A percentile compares a stretch with the other conserved stretches of the same genome.
Conservation (phyloP, 2,113 vertebrate genomes). For the Siphamia tubifer region DNA sequence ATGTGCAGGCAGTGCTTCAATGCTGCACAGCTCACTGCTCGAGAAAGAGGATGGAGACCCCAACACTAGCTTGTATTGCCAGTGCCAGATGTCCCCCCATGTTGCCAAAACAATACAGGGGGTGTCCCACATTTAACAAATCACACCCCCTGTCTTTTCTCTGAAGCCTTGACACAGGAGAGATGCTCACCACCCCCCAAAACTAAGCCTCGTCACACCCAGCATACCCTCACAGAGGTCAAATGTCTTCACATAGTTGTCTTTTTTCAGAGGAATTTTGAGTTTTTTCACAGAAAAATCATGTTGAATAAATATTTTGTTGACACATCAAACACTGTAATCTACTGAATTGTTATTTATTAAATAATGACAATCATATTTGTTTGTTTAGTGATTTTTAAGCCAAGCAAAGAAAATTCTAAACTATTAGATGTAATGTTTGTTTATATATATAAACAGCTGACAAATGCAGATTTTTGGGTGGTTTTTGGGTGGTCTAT, state of each 20-base stretch:
- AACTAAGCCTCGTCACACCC: slow-evolving; percentile 31
- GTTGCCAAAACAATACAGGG: slow-evolving; percentile 76
- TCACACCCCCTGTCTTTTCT: slow-evolving; percentile 70
- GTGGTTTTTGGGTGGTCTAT: too few species aligned
- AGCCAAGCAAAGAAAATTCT: too few species aligned
- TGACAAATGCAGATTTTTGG: too few species aligned
- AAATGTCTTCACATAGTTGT: slow-evolving; percentile 53
- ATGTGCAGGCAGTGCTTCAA: slow-evolving; percentile 82
- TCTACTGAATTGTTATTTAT: too few species aligned
- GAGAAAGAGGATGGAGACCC: slow-evolving; percentile 75
- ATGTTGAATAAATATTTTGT: neutral
- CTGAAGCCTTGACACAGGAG: slow-evolving; percentile 32
- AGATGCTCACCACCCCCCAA: slow-evolving; percentile 32
- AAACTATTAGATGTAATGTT: too few species aligned
- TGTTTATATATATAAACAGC: too few species aligned
- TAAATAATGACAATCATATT: too few species aligned
- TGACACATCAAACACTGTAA: too few species aligned
- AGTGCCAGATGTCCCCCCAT: slow-evolving; percentile 87
- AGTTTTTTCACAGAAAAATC: too few species aligned
- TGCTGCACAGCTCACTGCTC: slow-evolving; percentile 79
- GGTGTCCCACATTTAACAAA: slow-evolving; percentile 76
- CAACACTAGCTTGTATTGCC: slow-evolving; percentile 69
- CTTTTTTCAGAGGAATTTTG: too few species aligned
- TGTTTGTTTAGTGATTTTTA: too few species aligned
- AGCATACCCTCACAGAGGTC: slow-evolving; percentile 61